Evolutionary conservation across 2,113 vertebrate genomes (phyloP).

Genomic region (Sisor rabdophorus): DNA sequence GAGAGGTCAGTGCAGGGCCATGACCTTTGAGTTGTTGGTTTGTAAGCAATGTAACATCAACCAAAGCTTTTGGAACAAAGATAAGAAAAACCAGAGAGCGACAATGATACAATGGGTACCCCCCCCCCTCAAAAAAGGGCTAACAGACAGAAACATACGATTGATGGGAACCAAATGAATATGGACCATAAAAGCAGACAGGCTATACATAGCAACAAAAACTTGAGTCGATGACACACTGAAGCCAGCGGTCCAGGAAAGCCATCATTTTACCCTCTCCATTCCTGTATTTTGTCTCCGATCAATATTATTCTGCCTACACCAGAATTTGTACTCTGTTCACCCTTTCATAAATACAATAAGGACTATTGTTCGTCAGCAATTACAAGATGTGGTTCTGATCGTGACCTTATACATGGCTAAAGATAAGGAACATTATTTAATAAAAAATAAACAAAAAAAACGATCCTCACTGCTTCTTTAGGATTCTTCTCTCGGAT

Average conservation of each 20-base stretch:
- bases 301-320: background rate
- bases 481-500: constrained; percentile 8
- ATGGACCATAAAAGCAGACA: background rate
- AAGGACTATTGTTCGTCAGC: constrained; percentile 30
- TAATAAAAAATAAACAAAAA: constrained; percentile 32
- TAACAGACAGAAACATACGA: background rate
- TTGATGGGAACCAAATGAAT: background rate
- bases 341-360: background rate
- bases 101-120: constrained; percentile 7
- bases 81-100: constrained; percentile 8
- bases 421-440: constrained; percentile 5
- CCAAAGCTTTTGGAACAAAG: constrained; percentile 36
- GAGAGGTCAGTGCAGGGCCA: constrained; percentile 52
- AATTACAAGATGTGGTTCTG: constrained; percentile 33
- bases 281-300: background rate
- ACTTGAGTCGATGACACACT: background rate
- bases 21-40: constrained; percentile 37
- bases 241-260: background rate
- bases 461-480: constrained; percentile 49
- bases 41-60: background rate
- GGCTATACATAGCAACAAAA: background rate
- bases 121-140: background rate
- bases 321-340: background rate
- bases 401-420: constrained; percentile 42
- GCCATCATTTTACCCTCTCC: background rate